Evolutionary conservation across 2,888 invertebrate genomes (phyloP).

Genomic region (Meiosimyza decipiens): DNA sequence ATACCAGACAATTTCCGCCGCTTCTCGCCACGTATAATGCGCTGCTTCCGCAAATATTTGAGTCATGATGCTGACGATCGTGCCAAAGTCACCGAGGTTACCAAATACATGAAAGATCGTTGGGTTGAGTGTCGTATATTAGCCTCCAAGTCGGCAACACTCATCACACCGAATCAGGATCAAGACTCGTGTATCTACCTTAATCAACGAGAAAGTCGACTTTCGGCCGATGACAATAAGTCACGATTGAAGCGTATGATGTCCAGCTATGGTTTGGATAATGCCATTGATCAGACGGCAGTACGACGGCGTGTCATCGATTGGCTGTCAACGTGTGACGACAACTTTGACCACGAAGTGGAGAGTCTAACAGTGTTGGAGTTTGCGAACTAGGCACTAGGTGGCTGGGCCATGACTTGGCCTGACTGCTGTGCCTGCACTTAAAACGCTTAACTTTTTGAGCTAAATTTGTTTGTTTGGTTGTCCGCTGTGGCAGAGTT

Average conservation of each 20-base stretch:
- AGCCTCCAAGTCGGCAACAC: slow-evolving; percentile 69
- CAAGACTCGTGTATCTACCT: slow-evolving; percentile 70
- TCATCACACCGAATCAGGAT: slow-evolving; percentile 63
- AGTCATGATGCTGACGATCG: slow-evolving; percentile 76
- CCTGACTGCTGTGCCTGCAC: no score
- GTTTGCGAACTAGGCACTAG: slow-evolving; percentile 47
- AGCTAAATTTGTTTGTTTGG: no score
- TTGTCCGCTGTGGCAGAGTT: no score
- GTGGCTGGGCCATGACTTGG: slow-evolving; percentile 2
- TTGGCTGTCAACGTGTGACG: slow-evolving; percentile 74
- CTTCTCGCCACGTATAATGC: slow-evolving; percentile 76
- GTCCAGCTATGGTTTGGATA: slow-evolving; percentile 74
- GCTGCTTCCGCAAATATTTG: slow-evolving; percentile 77
- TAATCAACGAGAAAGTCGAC: slow-evolving; percentile 68
- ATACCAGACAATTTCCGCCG: slow-evolving; percentile 71
- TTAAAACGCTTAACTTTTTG: no score
- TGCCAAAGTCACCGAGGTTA: slow-evolving; percentile 71
- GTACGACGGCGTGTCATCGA: slow-evolving; percentile 74
- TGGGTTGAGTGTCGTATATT: slow-evolving; percentile 71
- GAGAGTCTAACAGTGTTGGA: slow-evolving; percentile 61
- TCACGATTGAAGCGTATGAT: slow-evolving; percentile 69
- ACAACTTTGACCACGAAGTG: slow-evolving; percentile 62
- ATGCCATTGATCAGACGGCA: slow-evolving; percentile 73
- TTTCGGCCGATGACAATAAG: slow-evolving; percentile 70
- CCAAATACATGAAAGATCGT: slow-evolving; percentile 72